Evolutionary conservation across 1,140 invertebrate species (phyloP).

Genomic region (Diplogasteroides magnus): DNA sequence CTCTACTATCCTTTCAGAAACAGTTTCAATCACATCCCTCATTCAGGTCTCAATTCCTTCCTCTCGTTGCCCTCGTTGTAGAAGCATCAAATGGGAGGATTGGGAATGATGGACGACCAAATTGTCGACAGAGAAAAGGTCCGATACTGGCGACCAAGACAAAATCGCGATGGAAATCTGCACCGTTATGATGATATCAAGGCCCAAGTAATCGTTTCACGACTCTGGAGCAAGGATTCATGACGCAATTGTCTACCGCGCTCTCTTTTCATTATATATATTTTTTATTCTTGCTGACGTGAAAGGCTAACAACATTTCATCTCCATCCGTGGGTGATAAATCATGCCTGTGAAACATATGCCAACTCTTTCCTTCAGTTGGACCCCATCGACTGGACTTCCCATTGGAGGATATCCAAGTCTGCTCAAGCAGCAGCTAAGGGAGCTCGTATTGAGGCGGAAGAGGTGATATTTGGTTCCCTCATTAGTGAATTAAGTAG

Average conservation of each 20-base stretch:
- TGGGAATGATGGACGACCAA: too few species aligned
- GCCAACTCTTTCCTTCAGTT: constrained; percentile 13
- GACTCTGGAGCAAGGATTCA: too few species aligned
- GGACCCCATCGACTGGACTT: constrained; percentile 24
- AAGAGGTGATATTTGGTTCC: constrained; percentile 37
- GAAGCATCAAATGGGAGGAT: constrained; percentile 33
- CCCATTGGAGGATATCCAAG: constrained; percentile 49
- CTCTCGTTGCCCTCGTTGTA: constrained; percentile 47
- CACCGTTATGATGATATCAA: too few species aligned
- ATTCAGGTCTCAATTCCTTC: constrained; percentile 33
- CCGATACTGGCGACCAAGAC: too few species aligned
- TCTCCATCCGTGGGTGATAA: constrained; percentile 11
- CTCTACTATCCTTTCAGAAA: too few species aligned
- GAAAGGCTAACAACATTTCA: constrained; percentile 23
- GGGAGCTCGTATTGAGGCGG: constrained; percentile 49
- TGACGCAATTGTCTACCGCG: too few species aligned
- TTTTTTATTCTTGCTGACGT: constrained; percentile 24
- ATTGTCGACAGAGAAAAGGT: too few species aligned
- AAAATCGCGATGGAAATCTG: too few species aligned
- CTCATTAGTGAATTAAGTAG: neutral
- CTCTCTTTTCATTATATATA: too few species aligned
- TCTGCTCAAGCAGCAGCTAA: constrained; percentile 51
- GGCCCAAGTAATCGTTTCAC: too few species aligned
- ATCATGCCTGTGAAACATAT: neutral
- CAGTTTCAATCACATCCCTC: neutral